Conservation (phyloP, 2,888 invertebrate genomes). For the Callimorpha dominula region DNA sequence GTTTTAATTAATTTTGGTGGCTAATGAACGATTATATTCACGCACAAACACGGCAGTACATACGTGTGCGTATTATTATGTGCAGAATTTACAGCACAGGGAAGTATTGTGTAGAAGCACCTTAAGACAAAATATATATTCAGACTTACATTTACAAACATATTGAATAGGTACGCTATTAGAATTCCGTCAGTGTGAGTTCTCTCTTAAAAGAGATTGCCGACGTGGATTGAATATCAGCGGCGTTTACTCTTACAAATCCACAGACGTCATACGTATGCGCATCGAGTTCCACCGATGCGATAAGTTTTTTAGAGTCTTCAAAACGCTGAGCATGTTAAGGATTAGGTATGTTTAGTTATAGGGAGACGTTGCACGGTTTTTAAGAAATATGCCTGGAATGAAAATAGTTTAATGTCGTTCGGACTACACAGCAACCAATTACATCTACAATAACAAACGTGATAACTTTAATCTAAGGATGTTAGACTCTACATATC, state of each 20-base stretch:
- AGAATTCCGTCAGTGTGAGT: conserved; percentile 60
- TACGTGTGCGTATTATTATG: too few relatives aligned
- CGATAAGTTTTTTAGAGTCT: conserved; percentile 54
- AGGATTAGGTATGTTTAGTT: neutral
- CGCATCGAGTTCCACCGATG: conserved; percentile 34
- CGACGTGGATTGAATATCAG: conserved; percentile 70
- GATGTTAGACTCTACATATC: neutral
- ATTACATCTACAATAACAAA: neutral
- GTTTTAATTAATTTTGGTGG: neutral
- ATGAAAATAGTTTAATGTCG: neutral
- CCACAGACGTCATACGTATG: conserved; percentile 58
- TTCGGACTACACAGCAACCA: neutral
- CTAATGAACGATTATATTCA: neutral
- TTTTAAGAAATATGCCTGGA: neutral
- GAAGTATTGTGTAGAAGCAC: neutral
- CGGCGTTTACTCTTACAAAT: conserved; percentile 55
- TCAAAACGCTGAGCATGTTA: conserved; percentile 44
- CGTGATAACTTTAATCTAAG: neutral
- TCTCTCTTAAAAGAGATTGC: conserved; percentile 72
- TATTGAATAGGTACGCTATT: conserved; percentile 60
- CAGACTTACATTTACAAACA: conserved; percentile 34
- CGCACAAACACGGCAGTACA: neutral
- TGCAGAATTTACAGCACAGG: neutral
- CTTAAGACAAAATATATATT: neutral
- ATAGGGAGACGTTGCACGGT: neutral